These are phyloP conservation scores for Silurus aristotelis DNA, from an alignment of 2,797 vertebrate species.

Conservation along the genomic window DNA sequence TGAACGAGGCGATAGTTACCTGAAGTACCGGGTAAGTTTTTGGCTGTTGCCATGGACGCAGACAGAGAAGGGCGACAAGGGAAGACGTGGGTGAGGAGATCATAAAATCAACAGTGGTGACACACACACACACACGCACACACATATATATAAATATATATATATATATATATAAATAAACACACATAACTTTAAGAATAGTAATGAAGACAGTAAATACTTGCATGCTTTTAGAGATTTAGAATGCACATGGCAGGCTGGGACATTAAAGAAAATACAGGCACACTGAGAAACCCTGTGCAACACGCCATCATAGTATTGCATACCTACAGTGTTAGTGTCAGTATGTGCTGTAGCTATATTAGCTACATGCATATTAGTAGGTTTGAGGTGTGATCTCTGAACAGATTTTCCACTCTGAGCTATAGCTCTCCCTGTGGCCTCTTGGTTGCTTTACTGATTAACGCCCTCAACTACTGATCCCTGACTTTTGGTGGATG, in stretches of 20 bases:
- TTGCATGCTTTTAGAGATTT: slow-evolving; percentile 43
- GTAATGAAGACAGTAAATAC: slow-evolving; percentile 40
- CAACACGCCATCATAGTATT: neutral
- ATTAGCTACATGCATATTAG: slow-evolving; percentile 17
- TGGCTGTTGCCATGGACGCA: slow-evolving; percentile 82
- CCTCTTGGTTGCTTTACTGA: neutral
- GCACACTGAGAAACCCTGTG: slow-evolving; percentile 6
- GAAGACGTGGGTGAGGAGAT: slow-evolving; percentile 74
- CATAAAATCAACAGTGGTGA: slow-evolving; percentile 68
- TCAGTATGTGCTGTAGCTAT: neutral
- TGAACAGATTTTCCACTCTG: neutral
- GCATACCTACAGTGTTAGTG: neutral
- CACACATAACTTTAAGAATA: slow-evolving; percentile 43
- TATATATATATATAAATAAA: slow-evolving; percentile 17
- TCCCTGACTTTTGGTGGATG: neutral
- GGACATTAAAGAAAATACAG: slow-evolving; percentile 44
- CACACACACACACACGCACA: slow-evolving; percentile 33
- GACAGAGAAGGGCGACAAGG: slow-evolving; percentile 74
- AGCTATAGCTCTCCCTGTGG: neutral
- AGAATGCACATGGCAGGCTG: slow-evolving; percentile 37
- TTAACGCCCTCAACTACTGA: neutral
- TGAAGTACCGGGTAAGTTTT: slow-evolving; percentile 80
- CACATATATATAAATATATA: slow-evolving; percentile 26
- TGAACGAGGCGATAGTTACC: slow-evolving; percentile 74
- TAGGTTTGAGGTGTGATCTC: neutral